phyloP scores from a whole-genome alignment of 2,888 invertebrate species.

The Apodemia hepburni region DNA sequence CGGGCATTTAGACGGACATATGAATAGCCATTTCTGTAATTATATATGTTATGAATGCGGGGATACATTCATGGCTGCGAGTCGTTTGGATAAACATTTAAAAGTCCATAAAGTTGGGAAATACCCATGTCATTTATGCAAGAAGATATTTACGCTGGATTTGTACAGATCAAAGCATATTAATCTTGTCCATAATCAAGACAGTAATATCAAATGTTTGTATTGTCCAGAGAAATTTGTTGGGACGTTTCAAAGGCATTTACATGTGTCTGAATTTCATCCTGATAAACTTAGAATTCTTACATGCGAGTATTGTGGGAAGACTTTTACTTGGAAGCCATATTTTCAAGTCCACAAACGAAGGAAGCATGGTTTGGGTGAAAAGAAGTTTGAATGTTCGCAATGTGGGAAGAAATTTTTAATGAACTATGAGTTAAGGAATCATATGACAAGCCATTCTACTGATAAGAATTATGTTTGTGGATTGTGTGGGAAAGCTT shows the following conservation, averaged over 20 bases:
- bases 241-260: conserved; percentile 38
- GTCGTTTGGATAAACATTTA: conserved; percentile 50
- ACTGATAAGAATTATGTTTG: conserved; percentile 38
- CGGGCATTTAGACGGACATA: conserved; percentile 49
- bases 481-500: conserved; percentile 39
- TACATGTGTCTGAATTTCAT: conserved; percentile 44
- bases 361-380: conserved; percentile 45
- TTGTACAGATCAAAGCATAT: conserved; percentile 50
- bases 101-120: conserved; percentile 60
- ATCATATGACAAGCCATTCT: conserved; percentile 38
- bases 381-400: conserved; percentile 43
- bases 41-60: conserved; percentile 58
- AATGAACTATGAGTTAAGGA: conserved; percentile 35
- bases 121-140: conserved; percentile 60
- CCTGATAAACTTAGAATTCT: conserved; percentile 42
- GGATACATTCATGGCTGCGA: conserved; percentile 43
- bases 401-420: conserved; percentile 38
- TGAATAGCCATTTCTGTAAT: conserved; percentile 59
- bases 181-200: conserved; percentile 41
- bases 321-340: conserved; percentile 57
- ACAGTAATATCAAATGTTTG: conserved; percentile 40
- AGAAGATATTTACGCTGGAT: conserved; percentile 58
- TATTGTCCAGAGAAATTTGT: conserved; percentile 46
- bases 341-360: conserved; percentile 60
- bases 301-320: conserved; percentile 50